Base-by-base conservation (phyloP, 2,888 invertebrate species). In the Nymphalis c-album region DNA sequence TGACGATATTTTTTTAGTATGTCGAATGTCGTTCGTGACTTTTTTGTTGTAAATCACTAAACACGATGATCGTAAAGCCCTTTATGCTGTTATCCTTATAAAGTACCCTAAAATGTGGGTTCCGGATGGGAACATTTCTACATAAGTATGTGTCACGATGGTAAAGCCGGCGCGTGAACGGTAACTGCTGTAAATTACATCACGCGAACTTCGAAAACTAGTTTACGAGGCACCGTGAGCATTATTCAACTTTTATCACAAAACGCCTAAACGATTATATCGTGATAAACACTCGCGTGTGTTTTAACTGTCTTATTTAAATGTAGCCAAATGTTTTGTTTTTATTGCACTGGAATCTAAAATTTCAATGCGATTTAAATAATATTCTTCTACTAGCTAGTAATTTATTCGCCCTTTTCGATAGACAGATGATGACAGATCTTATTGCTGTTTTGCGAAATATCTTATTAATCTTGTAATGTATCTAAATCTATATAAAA, bases 181-280 rank as follows among this genome's bases (percentile, higher is more conserved):
- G 31, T 55, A 69, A 67, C 69, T 69, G 75, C 75, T 78, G 80
- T 84, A 83, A 85, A 87, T 85, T 85, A 81, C 79, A 76, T 79
- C 85, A 85, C 85, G 83, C 84, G 71, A 84, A 74, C 77, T 73
- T 75, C 59, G 67, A 67, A n/a, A 81, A 77, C 78, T 79, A 81
- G 80, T 83, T 84, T 78, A 78, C 77, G 77, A 73, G 76, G 75
- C 79, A 83, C 81, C 67, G 72, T 71, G 78, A 79, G 79, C 75
- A 80, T 80, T 85, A 85, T 86, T 85, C 83, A 86, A 87, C 79
- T 88, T 87, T 80, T 77, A 83, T 82, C 80, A 82, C 78, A 80
- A 73, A 74, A 78, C 77, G 75, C 77, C 78, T 74, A 74, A 75
- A 75, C 76, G 80, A 84, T 83, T 75, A 76, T 78, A 80, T 79